Evolutionary conservation across 2,113 vertebrate species (phyloP).

Genomic region (Corythornis madagascariensis): DNA sequence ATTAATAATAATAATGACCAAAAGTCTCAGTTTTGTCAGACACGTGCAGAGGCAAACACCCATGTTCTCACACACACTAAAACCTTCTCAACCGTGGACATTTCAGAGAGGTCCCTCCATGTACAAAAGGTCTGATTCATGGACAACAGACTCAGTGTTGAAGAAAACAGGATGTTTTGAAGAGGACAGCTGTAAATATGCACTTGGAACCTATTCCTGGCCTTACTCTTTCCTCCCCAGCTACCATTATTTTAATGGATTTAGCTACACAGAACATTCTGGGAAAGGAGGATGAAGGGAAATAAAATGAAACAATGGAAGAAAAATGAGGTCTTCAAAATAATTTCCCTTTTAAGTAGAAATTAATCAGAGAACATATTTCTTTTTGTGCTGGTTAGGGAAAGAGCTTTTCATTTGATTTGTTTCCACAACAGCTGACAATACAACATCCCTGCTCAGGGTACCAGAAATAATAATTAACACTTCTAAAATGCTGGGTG

Average conservation of each 20-base stretch:
- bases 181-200: not conserved
- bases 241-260: not conserved
- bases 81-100: not conserved
- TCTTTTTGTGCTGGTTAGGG: not conserved
- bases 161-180: not conserved
- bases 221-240: not conserved
- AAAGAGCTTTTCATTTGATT: not conserved
- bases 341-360: not conserved
- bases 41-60: not conserved
- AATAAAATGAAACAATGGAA: not conserved
- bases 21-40: not conserved
- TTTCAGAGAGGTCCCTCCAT: not conserved
- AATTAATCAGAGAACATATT: not conserved
- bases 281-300: not conserved
- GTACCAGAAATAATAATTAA: constrained; percentile 16
- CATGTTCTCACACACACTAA: not conserved
- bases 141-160: not conserved
- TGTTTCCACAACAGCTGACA: not conserved
- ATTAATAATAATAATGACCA: not conserved
- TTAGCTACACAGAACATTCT: not conserved
- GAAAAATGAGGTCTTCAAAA: not conserved
- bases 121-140: not conserved
- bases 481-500: not conserved
- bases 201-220: not conserved
- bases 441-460: not conserved